Conservation (phyloP, 2,888 invertebrate species). For the Philonicus albiceps region DNA sequence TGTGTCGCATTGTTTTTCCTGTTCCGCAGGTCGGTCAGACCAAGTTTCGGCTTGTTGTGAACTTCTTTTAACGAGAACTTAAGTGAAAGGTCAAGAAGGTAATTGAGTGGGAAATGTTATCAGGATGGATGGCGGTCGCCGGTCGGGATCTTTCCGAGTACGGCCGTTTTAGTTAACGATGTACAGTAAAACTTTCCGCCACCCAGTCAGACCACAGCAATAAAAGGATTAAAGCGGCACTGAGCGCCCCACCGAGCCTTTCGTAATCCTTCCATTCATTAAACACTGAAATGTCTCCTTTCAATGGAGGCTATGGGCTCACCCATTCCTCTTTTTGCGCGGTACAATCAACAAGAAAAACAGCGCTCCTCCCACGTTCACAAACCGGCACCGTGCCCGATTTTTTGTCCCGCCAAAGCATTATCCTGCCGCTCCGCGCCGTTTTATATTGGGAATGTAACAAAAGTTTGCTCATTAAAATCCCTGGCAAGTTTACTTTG, state of each 20-base stretch:
- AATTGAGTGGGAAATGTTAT: slow-evolving; percentile 16
- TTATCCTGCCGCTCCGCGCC: slow-evolving; percentile 11
- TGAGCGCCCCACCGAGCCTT: not conserved
- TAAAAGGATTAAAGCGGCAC: not conserved
- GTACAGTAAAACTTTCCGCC: not conserved
- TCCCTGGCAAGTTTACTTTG: slow-evolving; percentile 33
- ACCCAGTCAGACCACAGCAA: no score
- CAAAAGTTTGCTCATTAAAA: slow-evolving; percentile 42
- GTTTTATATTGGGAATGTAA: slow-evolving; percentile 37
- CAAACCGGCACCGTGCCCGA: not conserved
- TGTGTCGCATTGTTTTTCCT: not conserved
- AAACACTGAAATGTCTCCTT: slow-evolving; percentile 1
- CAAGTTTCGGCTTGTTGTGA: not conserved
- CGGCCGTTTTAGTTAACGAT: not conserved
- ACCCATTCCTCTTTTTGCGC: not conserved
- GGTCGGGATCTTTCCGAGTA: not conserved
- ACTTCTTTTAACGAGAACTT: not conserved
- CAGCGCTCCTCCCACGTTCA: not conserved
- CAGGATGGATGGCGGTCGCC: not conserved
- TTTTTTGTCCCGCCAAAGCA: slow-evolving; percentile 3
- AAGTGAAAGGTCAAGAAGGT: slow-evolving; percentile 15
- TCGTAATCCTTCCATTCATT: slow-evolving; percentile 13
- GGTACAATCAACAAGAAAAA: slow-evolving; percentile 8
- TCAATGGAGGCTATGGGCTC: not conserved
- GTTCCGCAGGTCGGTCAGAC: not conserved